Evolutionary conservation across 2,888 invertebrate genomes (phyloP), one percentile per base, ranked within the genome.

Genomic region (Tiliacea citrago): DNA sequence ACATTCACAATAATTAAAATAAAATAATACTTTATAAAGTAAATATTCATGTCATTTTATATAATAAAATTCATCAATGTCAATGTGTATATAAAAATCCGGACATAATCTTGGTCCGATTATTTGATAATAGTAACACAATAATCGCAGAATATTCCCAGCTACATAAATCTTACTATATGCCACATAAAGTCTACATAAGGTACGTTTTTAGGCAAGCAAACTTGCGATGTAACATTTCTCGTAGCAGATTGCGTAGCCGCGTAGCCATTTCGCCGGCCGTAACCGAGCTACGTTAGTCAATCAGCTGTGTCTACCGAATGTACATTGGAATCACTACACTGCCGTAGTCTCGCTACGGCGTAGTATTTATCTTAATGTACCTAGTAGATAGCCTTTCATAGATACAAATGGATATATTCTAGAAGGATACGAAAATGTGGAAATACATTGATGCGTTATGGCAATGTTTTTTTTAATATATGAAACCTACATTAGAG

Each of bases 241-340:
- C 72, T 77, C 82, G 73, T 82, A 81, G 80, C 80, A 82, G 78
- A 81, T 82, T 81, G 77, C 82, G 80, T 80, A 80, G 80, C 82
- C 71, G 58, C 82, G 80, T 80, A 77, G 80, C 80, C 80, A 81
- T 81, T 81, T 81, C 65, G 72, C 65, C 49, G 60, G 21, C 60
- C 68, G 80, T 82, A 81, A 69, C 68, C 78, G 42, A 73, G 82
- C 78, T 73, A 82, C 82, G 82, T 77, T 81, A 82, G 82, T 82
- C 83, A 81, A 81, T 81, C 83, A 77, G 81, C 68, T 82, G 82
- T 82, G 78, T 82, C 82, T 81, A 77, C 73, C 62, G 58, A 81
- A 80, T 76, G 67, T 79, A 68, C 78, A 73, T 82, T 73, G 66
- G 68, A 81, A 82, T 82, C 81, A 82, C 65, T 77, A 78, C 55